These are phyloP conservation scores for Parapsyche elsis DNA, from an alignment of 1,140 invertebrate genomes.

Conservation along the genomic window DNA sequence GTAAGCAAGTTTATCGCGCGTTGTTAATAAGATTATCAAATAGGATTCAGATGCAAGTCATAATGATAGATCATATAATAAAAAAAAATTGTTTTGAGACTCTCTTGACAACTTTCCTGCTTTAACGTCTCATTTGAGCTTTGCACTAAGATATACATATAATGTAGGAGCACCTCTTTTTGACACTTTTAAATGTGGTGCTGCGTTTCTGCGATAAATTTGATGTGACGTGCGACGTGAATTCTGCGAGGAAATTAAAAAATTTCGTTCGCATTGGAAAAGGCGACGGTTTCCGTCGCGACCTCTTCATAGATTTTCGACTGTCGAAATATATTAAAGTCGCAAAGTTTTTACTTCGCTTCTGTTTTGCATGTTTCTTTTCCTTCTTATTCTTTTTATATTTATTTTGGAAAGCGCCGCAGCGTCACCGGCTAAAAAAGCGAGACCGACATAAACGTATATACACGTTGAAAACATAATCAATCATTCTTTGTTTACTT, in stretches of 20 bases:
- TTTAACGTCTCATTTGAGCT: too few species aligned
- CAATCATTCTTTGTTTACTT: slow-evolving; percentile 53
- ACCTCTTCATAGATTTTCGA: slow-evolving; percentile 27
- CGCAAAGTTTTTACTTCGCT: slow-evolving; percentile 25
- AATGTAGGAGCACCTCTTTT: too few species aligned
- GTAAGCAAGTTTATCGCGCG: too few species aligned
- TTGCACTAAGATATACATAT: too few species aligned
- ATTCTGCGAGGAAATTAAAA: background rate
- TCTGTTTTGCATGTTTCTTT: background rate
- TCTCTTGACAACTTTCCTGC: too few species aligned
- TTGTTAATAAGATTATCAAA: too few species aligned
- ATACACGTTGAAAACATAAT: slow-evolving; percentile 42
- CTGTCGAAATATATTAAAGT: slow-evolving; percentile 41
- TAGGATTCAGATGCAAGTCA: too few species aligned
- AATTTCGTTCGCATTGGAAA: slow-evolving; percentile 12
- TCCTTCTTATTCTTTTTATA: background rate
- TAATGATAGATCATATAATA: too few species aligned
- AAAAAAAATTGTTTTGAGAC: too few species aligned
- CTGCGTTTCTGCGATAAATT: background rate
- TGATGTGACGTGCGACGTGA: background rate
- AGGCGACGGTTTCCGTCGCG: background rate
- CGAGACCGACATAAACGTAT: slow-evolving; percentile 22
- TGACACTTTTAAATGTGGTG: background rate
- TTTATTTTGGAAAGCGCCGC: slow-evolving; percentile 4
- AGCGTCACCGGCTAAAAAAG: slow-evolving; percentile 6